phyloP scores from a whole-genome alignment of 2,797 vertebrate genomes.

The Gymnodraco acuticeps region DNA sequence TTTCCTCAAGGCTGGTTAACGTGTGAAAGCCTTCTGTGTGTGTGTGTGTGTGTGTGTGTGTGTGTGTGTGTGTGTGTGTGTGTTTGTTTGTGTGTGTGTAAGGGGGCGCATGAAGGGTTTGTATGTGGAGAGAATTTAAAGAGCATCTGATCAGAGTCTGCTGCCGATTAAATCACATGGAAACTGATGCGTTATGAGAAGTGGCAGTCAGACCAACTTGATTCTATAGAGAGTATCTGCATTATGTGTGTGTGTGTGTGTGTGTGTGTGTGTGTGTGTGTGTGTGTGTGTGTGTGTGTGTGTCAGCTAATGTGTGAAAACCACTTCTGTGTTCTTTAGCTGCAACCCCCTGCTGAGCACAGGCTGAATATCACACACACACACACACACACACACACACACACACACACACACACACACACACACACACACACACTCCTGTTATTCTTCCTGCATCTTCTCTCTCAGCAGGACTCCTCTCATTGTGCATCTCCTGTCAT shows the following conservation, averaged over 20 bases:
- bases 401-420: conserved; percentile 7
- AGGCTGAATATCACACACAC: conserved; percentile 32
- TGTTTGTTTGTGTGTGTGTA: conserved; percentile 48
- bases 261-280: conserved; percentile 22
- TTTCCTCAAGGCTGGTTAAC: conserved; percentile 35
- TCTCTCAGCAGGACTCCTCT: conserved; percentile 60
- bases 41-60: conserved; percentile 31
- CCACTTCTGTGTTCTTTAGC: conserved; percentile 69
- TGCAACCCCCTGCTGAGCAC: conserved; percentile 46
- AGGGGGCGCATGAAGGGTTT: conserved; percentile 4
- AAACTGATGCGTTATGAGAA: conserved; percentile 58
- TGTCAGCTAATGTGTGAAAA: conserved; percentile 44
- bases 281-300: conserved; percentile 20
- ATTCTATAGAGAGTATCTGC: conserved; percentile 33
- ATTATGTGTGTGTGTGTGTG: conserved; percentile 14
- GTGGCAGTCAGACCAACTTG: conserved; percentile 55
- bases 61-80: conserved; percentile 31
- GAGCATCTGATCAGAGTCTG: conserved; percentile 52
- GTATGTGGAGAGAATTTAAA: conserved; percentile 58
- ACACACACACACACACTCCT: background rate
- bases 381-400: conserved; percentile 30
- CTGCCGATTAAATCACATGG: conserved; percentile 66
- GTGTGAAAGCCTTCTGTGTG: conserved; percentile 19
- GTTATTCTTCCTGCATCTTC: conserved; percentile 53
- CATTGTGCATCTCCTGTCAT: conserved; percentile 64